A percentile compares a stretch with the other conserved stretches of the same genome.
phyloP scores from a whole-genome alignment of 2,888 invertebrate species.

The Megaustenia siamemsis region DNA sequence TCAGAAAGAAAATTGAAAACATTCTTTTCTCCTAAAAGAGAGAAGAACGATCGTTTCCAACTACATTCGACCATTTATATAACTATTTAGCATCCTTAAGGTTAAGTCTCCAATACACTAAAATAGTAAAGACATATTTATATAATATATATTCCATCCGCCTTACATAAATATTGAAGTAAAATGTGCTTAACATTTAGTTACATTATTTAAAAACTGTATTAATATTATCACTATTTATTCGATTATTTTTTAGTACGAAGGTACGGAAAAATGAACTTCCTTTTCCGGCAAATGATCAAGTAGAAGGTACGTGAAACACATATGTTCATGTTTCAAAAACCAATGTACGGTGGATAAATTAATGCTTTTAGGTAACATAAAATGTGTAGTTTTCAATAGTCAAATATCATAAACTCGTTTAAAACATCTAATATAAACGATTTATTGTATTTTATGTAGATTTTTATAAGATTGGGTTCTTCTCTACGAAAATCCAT shows the following conservation, averaged over 20 bases:
- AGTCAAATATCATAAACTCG: neutral
- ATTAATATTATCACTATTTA: neutral
- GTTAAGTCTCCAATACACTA: no score
- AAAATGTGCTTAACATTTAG: no score
- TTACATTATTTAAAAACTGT: no score
- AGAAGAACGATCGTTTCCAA: no score
- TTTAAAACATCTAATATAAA: neutral
- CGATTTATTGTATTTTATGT: neutral
- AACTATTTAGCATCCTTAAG: no score
- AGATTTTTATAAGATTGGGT: neutral
- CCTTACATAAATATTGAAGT: no score
- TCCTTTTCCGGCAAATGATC: conserved; percentile 52
- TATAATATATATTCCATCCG: no score
- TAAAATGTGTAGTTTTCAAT: neutral
- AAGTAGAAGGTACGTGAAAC: conserved; percentile 33
- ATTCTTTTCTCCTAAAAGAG: no score
- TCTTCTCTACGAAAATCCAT: neutral
- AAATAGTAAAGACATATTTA: no score
- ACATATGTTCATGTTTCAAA: neutral
- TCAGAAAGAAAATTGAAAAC: no score
- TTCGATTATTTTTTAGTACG: neutral
- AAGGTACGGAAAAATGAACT: neutral
- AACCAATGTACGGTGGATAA: neutral
- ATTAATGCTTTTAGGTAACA: neutral
- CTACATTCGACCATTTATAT: no score